These are phyloP conservation scores for Daboia siamensis DNA, from an alignment of 2,113 vertebrate species.

Conservation along the genomic window DNA sequence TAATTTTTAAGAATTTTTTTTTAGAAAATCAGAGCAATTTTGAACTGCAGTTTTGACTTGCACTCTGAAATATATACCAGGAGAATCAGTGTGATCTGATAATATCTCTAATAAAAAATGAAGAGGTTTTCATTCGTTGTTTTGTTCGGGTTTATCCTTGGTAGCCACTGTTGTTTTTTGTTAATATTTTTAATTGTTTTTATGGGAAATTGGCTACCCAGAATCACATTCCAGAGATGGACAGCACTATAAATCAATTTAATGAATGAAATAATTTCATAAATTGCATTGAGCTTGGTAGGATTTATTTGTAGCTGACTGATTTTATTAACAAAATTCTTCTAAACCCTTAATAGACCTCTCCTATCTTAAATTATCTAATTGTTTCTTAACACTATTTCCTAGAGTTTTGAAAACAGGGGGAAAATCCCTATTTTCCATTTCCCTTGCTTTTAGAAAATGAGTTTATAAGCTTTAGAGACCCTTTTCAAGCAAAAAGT, in stretches of 20 bases:
- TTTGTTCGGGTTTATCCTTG: neutral
- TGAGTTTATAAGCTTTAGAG: neutral
- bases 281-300: neutral
- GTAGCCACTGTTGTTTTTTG: neutral
- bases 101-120: neutral
- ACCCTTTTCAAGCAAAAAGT: neutral
- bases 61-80: neutral
- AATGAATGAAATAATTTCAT: neutral
- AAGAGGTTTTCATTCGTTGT: neutral
- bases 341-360: neutral
- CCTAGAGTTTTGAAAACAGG: neutral
- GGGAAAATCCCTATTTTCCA: neutral
- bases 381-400: neutral
- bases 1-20: slow-evolving; percentile 38
- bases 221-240: neutral
- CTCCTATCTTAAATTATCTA: neutral
- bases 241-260: neutral
- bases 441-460: neutral
- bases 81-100: neutral
- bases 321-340: neutral
- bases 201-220: neutral
- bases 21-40: slow-evolving; percentile 48
- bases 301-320: neutral
- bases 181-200: neutral
- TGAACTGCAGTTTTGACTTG: slow-evolving; percentile 46